Percentiles rank a stretch among this genome's conserved stretches.
These are phyloP conservation scores for Pristionchus mayeri DNA, from an alignment of 2,888 invertebrate genomes.

Conservation along the genomic window DNA sequence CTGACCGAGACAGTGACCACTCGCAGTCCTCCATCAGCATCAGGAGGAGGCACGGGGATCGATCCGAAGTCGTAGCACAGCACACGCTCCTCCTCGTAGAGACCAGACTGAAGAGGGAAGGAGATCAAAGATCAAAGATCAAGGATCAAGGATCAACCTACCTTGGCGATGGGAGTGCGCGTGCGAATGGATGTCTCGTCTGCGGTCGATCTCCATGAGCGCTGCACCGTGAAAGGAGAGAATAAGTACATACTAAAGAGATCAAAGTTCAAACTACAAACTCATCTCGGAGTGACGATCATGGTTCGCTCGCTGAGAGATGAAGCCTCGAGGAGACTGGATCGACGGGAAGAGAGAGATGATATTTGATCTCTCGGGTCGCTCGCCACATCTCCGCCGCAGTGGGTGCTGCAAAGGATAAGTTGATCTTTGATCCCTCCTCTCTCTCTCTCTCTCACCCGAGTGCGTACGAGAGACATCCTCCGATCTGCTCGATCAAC, in stretches of 20 bases:
- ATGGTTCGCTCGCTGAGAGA: neutral
- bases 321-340: neutral
- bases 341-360: neutral
- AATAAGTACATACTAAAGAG: neutral
- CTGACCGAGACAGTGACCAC: neutral
- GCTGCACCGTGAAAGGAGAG: neutral
- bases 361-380: neutral
- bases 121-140: conserved; percentile 14
- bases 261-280: conserved; percentile 11
- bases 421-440: neutral
- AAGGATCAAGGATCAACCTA: neutral
- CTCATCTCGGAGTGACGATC: conserved; percentile 39
- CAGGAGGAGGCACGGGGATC: conserved; percentile 16
- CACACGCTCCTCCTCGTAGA: conserved; percentile 2
- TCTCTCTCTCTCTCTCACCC: neutral
- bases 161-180: conserved; percentile 10
- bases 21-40: neutral
- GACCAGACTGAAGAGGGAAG: neutral
- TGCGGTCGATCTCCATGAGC: neutral
- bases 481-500: conserved; percentile 23
- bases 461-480: neutral
- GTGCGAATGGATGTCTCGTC: conserved; percentile 32
- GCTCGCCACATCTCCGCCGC: neutral
- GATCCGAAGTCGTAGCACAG: conserved; percentile 23
- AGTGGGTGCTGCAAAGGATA: neutral